phyloP scores from a whole-genome alignment of 53 echinoderm and acorn worm species.

The Stichopus horrens region DNA sequence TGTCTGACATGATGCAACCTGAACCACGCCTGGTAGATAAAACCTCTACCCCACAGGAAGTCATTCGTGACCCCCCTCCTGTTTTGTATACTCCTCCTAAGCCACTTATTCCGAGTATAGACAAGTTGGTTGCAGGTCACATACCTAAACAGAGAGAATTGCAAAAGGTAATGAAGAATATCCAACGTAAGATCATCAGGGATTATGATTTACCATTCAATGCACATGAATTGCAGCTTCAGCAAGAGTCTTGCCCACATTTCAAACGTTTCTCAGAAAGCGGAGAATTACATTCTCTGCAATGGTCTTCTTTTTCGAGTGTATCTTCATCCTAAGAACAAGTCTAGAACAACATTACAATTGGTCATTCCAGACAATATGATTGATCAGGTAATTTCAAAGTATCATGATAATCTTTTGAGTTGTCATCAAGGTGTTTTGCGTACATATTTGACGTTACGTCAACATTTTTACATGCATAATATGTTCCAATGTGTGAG shows the following conservation, averaged over 20 bases:
- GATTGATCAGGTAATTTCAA: slow-evolving; percentile 53
- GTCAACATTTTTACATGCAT: no score
- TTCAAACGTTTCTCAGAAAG: background rate
- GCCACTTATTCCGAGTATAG: no score
- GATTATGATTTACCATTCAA: background rate
- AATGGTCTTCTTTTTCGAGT: background rate
- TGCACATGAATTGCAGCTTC: no score
- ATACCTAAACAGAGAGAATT: background rate
- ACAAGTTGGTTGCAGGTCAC: background rate
- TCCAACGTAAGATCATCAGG: background rate
- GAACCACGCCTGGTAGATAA: no score
- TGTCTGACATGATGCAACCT: no score
- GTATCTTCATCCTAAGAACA: slow-evolving; percentile 22
- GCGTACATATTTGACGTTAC: slow-evolving; percentile 63
- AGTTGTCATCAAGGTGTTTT: slow-evolving; percentile 61
- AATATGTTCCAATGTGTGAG: background rate
- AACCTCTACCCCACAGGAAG: no score
- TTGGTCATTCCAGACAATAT: slow-evolving; percentile 56
- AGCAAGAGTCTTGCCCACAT: no score
- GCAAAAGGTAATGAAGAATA: background rate
- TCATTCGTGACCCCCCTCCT: no score
- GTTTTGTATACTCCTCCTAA: no score
- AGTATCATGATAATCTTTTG: slow-evolving; percentile 58
- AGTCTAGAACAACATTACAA: slow-evolving; percentile 52
- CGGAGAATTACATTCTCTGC: background rate